phyloP scores from a whole-genome alignment of 2,113 vertebrate genomes.

The Zeus faber region DNA sequence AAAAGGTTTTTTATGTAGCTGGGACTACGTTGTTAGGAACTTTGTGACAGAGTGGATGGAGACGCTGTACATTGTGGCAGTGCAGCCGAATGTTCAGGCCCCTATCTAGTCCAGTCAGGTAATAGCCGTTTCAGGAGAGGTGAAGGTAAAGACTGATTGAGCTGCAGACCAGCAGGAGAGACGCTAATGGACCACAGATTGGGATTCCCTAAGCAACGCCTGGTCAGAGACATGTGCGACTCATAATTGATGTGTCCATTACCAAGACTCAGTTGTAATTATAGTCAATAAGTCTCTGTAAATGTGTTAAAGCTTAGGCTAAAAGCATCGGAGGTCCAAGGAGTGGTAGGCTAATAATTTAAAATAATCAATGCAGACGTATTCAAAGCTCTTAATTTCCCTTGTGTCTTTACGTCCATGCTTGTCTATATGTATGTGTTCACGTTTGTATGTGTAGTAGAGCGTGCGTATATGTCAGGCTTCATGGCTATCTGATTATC shows the following conservation, averaged over 20 bases:
- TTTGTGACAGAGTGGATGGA: conserved; percentile 14
- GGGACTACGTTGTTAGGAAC: conserved; percentile 24
- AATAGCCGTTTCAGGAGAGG: conserved; percentile 61
- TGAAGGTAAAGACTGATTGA: conserved; percentile 72
- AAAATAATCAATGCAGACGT: conserved; percentile 99
- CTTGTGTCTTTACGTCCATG: conserved; percentile 84
- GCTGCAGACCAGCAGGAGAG: conserved; percentile 76
- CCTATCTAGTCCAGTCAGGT: conserved; percentile 65
- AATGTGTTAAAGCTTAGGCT: conserved; percentile 99
- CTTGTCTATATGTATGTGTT: conserved; percentile 57
- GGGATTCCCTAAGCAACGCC: conserved; percentile 98
- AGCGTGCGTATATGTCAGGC: conserved; percentile 55
- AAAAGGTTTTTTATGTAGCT: too few relatives aligned
- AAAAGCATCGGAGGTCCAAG: conserved; percentile 99
- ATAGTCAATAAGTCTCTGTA: conserved; percentile 99
- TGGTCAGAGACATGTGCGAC: conserved; percentile 93
- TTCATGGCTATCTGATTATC: conserved; percentile 95
- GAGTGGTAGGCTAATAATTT: conserved; percentile 99
- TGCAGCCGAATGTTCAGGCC: conserved; percentile 52
- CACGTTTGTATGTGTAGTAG: conserved; percentile 7
- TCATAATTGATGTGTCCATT: conserved; percentile 99
- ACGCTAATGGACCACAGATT: conserved; percentile 95
- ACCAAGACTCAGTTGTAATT: conserved; percentile 99
- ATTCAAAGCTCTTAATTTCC: conserved; percentile 99
- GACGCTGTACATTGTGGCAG: conserved; percentile 29